Base-by-base conservation (phyloP, 2,888 invertebrate genomes). In the Leptinotarsa peninsularis region DNA sequence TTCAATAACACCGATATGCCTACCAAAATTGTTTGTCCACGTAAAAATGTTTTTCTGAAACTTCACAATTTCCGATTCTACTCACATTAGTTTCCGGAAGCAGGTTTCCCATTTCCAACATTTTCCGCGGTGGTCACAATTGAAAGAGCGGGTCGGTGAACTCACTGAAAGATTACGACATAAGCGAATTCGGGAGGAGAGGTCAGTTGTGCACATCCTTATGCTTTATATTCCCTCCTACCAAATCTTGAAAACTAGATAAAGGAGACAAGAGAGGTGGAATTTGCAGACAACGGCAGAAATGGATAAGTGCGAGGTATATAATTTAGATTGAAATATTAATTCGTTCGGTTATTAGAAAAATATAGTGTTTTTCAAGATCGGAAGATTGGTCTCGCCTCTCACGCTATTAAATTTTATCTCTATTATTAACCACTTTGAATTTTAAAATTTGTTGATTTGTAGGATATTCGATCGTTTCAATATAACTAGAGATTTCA, bases 151-250 rank as follows among this genome's bases (percentile, higher is more conserved):
- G 63, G 21, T 71, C 50, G 63, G 23, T 18, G 58, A 58, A 58
- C 70, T 49, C 49, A 23, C 72, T 75, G 58, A 69, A 77, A 76
- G 76, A 76, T 76, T 69, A 73, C 73, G 72, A 78, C 76, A 77
- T 77, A 67, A 63, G 76, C 67, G 75, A 77, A 73, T 77, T 79
- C 78, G 68, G 70, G 75, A 74, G 76, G 74, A 78, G 74, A 78
- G 77, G 71, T 77, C 73, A 73, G 67, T 71, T 73, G 76, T 69
- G 74, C 73, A 72, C 72, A 76, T 76, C 76, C 74, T 74, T 79
- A 58, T 77, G 76, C 79, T 78, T 79, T 76, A 76, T 78, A 76
- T 77, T 76, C 69, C 75, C 79, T 78, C 79, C 81, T 79, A 79
- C 81, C 79, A 75, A 75, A 54, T 66, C 21, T 56, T 21, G 58